Percentiles rank a stretch among this genome's conserved stretches.
Evolutionary conservation across 2,797 vertebrate genomes (phyloP).

Genomic region (Molothrus ater): DNA sequence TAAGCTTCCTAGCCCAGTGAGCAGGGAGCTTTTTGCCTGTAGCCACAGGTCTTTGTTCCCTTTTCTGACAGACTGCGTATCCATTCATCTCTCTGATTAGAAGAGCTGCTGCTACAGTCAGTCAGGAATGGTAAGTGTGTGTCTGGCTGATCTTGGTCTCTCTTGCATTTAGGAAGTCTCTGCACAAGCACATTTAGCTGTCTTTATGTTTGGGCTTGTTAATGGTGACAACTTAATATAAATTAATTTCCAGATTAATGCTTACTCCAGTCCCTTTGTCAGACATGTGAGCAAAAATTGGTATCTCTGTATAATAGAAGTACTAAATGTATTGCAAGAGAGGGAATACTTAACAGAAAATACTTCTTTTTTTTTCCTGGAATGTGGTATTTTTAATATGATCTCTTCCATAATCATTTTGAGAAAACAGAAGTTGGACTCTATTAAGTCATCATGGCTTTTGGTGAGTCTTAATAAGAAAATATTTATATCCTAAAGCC

Average conservation of each 20-base stretch:
- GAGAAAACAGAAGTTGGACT: background rate
- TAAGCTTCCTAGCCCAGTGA: background rate
- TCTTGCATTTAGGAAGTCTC: background rate
- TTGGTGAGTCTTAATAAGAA: background rate
- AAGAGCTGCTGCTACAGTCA: background rate
- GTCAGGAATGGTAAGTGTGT: background rate
- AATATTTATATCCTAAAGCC: background rate
- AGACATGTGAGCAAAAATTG: background rate
- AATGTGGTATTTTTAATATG: background rate
- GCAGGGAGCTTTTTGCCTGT: background rate
- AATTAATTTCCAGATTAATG: background rate
- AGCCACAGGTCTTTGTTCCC: conserved; percentile 45
- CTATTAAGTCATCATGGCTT: background rate
- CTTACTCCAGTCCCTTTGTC: background rate
- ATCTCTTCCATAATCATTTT: background rate
- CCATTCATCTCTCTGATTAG: conserved; percentile 51
- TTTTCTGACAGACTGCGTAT: conserved; percentile 21
- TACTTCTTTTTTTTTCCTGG: background rate
- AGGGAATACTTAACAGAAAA: background rate
- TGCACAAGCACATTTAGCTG: background rate
- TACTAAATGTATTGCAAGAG: background rate
- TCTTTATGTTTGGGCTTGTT: background rate
- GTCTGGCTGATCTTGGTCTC: background rate
- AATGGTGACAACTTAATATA: background rate
- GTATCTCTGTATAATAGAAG: background rate